These are phyloP conservation scores for Oceanodroma tethys DNA, from an alignment of 2,113 vertebrate species.

Conservation along the genomic window DNA sequence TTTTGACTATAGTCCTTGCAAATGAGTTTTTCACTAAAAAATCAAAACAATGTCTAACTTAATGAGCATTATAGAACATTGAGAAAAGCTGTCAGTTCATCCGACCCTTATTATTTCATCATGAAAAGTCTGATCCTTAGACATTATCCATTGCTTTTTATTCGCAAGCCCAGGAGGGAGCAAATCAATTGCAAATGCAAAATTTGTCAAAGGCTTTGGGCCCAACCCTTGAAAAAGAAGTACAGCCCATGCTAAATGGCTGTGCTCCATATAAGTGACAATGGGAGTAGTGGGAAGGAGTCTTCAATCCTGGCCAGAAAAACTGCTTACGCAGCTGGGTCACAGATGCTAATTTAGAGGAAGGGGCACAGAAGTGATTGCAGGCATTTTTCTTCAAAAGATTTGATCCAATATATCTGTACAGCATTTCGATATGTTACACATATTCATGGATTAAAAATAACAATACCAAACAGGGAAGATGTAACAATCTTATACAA, in stretches of 20 bases:
- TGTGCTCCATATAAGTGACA: constrained; percentile 23
- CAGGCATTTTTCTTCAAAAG: neutral
- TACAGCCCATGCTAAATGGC: neutral
- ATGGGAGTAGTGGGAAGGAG: neutral
- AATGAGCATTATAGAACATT: neutral
- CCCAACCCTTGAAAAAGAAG: neutral
- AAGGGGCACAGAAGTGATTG: neutral
- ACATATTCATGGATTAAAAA: neutral
- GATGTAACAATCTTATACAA: neutral
- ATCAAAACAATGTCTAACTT: constrained; percentile 15
- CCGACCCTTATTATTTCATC: neutral
- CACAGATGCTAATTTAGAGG: constrained; percentile 32
- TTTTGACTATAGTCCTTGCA: neutral
- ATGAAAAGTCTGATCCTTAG: neutral
- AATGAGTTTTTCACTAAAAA: constrained; percentile 29
- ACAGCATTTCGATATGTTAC: neutral
- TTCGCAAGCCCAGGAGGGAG: constrained; percentile 1
- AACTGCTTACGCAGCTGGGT: constrained; percentile 15
- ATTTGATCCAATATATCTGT: neutral
- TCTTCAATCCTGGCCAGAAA: neutral
- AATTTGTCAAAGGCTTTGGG: constrained; percentile 21
- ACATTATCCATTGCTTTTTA: constrained; percentile 1
- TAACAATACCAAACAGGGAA: neutral
- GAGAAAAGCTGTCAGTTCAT: constrained; percentile 21
- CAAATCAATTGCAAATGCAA: constrained; percentile 55